Percentiles rank a stretch among this genome's conserved stretches.
Conservation (phyloP, 2,797 vertebrate genomes). For the Jordanella pulchra region DNA sequence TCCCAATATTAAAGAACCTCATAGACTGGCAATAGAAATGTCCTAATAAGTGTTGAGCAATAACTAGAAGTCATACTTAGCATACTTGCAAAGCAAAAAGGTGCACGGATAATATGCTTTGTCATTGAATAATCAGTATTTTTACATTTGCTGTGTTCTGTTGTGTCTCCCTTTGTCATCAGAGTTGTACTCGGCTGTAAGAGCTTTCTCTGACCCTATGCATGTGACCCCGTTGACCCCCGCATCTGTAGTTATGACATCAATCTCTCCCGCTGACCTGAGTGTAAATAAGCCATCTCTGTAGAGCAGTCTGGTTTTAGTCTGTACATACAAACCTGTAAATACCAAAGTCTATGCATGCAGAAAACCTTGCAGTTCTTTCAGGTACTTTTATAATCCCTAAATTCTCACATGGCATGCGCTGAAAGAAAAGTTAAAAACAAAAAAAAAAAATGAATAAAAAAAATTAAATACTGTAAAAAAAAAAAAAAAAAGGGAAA, state of each 20-base stretch:
- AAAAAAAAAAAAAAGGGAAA: conserved; percentile 63
- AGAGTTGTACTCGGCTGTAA: conserved; percentile 54
- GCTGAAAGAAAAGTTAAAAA: conserved; percentile 64
- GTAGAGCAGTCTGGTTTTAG: conserved; percentile 77
- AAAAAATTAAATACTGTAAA: conserved; percentile 54
- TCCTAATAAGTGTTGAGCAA: conserved; percentile 68
- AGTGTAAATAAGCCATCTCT: conserved; percentile 78
- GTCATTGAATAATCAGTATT: conserved; percentile 59
- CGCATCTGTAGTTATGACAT: conserved; percentile 70
- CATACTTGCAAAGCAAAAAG: conserved; percentile 69
- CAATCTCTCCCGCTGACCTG: conserved; percentile 64
- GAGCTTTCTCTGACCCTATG: conserved; percentile 60
- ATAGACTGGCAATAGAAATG: conserved; percentile 56
- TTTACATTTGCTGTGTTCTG: conserved; percentile 65
- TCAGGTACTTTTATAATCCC: conserved; percentile 99
- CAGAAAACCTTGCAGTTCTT: conserved; percentile 91
- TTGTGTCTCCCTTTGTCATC: conserved; percentile 64
- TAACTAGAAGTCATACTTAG: conserved; percentile 60
- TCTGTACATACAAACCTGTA: conserved; percentile 85
- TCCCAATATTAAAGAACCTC: conserved; percentile 60
- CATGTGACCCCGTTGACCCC: conserved; percentile 62
- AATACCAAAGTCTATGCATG: conserved; percentile 95
- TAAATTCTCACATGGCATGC: conserved; percentile 90
- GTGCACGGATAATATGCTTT: conserved; percentile 49
- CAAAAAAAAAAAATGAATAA: conserved; percentile 62